phyloP scores from a whole-genome alignment of 2,888 invertebrate genomes.

The Oxycera nigricornis region DNA sequence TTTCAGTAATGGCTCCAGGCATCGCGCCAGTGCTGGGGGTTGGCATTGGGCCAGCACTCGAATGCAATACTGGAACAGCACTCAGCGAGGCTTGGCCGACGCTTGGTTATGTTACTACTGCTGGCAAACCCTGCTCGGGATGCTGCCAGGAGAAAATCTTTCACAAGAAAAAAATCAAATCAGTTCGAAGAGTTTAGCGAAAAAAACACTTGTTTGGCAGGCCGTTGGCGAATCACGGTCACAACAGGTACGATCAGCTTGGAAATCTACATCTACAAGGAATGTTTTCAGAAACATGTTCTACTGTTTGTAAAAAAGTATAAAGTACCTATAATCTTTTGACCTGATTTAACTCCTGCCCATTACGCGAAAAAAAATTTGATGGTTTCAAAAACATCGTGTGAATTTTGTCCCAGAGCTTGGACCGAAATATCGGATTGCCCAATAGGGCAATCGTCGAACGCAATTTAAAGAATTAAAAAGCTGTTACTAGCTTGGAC shows the following conservation, averaged over 20 bases:
- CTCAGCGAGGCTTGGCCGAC: too few relatives aligned
- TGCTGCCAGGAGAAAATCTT: not conserved
- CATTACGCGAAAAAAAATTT: not conserved
- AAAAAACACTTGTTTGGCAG: not conserved
- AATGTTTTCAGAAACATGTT: not conserved
- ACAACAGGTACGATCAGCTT: not conserved
- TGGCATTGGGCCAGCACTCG: too few relatives aligned
- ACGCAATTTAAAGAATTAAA: not conserved
- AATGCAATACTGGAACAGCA: too few relatives aligned
- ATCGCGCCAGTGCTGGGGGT: too few relatives aligned
- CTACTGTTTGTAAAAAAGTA: not conserved
- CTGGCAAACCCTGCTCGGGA: too few relatives aligned
- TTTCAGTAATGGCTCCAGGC: too few relatives aligned
- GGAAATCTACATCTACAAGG: not conserved
- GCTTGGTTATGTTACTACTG: too few relatives aligned
- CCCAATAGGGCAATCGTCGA: not conserved
- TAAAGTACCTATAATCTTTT: not conserved
- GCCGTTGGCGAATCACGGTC: not conserved
- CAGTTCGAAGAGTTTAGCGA: not conserved
- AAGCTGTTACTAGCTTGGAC: not conserved
- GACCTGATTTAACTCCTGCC: not conserved
- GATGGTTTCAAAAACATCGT: not conserved
- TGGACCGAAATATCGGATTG: not conserved
- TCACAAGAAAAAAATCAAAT: not conserved
- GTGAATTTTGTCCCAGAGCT: not conserved